phyloP scores from a whole-genome alignment of 1,140 invertebrate genomes.

The Gryllus bimaculatus region DNA sequence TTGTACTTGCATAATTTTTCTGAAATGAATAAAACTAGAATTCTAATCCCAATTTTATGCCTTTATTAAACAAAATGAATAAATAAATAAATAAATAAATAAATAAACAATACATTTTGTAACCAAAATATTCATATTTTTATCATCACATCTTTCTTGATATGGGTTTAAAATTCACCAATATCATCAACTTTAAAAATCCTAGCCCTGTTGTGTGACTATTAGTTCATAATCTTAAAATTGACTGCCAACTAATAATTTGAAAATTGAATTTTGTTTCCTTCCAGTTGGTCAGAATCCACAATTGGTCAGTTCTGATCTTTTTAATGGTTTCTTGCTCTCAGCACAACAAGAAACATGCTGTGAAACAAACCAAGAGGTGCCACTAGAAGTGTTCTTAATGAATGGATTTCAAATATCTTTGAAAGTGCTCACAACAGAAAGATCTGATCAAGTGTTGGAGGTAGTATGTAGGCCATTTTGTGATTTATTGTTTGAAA shows the following conservation, averaged over 20 bases:
- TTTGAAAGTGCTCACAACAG: conserved; percentile 67
- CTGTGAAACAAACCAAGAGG: conserved; percentile 56
- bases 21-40: too few species aligned
- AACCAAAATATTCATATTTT: not conserved
- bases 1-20: too few species aligned
- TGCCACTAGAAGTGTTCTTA: conserved; percentile 69
- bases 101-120: too few species aligned
- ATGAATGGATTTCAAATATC: conserved; percentile 78
- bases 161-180: not conserved
- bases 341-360: conserved; percentile 84
- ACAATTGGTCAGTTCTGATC: conserved; percentile 61
- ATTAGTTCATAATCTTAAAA: not conserved
- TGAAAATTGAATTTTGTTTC: conserved; percentile 23
- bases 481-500: not conserved
- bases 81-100: too few species aligned
- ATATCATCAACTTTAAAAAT: not conserved
- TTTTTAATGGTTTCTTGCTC: conserved; percentile 79
- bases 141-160: conserved; percentile 13
- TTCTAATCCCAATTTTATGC: too few species aligned
- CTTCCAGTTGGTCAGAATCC: conserved; percentile 76
- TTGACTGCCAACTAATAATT: not conserved
- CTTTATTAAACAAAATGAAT: too few species aligned
- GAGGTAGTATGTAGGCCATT: conserved; percentile 38
- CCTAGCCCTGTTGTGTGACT: not conserved
- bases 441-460: conserved; percentile 72